phyloP scores from a whole-genome alignment of 2,888 invertebrate species.

The Diploptera punctata region DNA sequence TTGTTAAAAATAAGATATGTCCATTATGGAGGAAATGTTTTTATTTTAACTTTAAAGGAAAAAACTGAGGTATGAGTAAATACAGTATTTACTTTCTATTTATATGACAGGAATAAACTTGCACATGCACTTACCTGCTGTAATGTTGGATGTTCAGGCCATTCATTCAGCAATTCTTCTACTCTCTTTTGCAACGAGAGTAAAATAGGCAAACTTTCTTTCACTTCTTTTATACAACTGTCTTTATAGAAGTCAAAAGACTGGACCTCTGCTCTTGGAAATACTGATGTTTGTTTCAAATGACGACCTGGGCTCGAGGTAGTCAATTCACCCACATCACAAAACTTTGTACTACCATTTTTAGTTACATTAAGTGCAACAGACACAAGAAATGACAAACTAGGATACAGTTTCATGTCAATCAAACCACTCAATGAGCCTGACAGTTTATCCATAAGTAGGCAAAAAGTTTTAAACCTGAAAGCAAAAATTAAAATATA shows the following conservation, averaged over 20 bases:
- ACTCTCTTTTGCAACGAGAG: constrained; percentile 68
- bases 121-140: constrained; percentile 75
- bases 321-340: neutral
- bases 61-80: too few species aligned
- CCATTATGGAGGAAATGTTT: too few species aligned
- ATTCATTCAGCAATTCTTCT: constrained; percentile 71
- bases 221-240: constrained; percentile 78
- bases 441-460: constrained; percentile 60
- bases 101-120: too few species aligned
- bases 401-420: constrained; percentile 62
- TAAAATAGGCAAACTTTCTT: constrained; percentile 73
- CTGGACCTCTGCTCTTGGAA: neutral
- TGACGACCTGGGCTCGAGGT: neutral
- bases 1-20: too few species aligned
- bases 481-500: constrained; percentile 9
- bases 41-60: too few species aligned
- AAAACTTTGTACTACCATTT: constrained; percentile 3
- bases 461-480: constrained; percentile 64
- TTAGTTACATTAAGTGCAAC: constrained; percentile 53
- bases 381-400: constrained; percentile 61
- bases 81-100: too few species aligned
- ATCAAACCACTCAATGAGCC: constrained; percentile 61
- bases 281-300: neutral
- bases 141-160: constrained; percentile 91
- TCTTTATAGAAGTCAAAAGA: constrained; percentile 82